Conservation (phyloP, 2,113 vertebrate species). For the Dasypus novemcinctus region DNA sequence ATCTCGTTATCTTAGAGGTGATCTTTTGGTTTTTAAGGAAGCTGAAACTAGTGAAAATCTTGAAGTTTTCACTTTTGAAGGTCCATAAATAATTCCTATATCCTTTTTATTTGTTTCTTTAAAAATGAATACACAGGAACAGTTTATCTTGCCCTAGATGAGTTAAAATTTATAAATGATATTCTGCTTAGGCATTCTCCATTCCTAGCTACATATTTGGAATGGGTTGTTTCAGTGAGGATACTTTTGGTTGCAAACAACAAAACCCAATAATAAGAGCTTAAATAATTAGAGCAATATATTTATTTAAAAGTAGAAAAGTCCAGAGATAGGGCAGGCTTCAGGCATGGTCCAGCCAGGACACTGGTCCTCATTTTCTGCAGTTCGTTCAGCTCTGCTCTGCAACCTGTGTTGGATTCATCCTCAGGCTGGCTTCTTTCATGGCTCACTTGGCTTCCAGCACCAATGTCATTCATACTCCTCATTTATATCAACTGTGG, state of each 20-base stretch:
- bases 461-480: background rate
- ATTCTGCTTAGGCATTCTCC: background rate
- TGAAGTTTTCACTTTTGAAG: constrained; percentile 44
- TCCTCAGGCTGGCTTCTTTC: background rate
- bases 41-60: constrained; percentile 28
- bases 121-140: background rate
- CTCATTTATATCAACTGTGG: background rate
- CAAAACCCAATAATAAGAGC: background rate
- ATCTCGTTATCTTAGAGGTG: constrained; percentile 29
- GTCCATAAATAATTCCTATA: constrained; percentile 24
- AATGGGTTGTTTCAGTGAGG: background rate
- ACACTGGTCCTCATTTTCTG: background rate
- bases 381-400: background rate
- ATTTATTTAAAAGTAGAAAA: background rate
- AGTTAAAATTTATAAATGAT: constrained; percentile 39
- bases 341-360: background rate
- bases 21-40: constrained; percentile 40
- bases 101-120: background rate
- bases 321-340: background rate
- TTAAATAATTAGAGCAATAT: background rate
- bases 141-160: constrained; percentile 11
- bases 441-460: background rate
- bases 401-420: background rate
- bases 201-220: background rate
- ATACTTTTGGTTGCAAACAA: background rate